Evolutionary conservation across 2,113 vertebrate species (phyloP).

Genomic region (Columba janthina): DNA sequence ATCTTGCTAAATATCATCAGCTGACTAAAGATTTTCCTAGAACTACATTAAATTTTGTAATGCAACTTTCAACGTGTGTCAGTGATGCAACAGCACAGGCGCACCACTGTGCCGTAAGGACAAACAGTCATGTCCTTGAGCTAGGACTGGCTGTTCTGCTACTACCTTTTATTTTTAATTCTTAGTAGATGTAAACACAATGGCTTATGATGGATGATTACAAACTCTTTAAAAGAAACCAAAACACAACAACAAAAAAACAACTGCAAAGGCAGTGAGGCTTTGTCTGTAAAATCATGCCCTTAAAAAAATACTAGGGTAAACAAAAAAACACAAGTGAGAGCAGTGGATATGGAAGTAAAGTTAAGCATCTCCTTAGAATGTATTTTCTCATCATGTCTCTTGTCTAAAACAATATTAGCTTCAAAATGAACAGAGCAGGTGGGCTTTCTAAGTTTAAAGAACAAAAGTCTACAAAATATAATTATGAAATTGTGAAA

Average conservation of each 20-base stretch:
- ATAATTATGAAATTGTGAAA: constrained; percentile 65
- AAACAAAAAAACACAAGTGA: neutral
- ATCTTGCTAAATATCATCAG: neutral
- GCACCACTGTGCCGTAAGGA: neutral
- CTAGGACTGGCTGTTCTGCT: neutral
- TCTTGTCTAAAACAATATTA: neutral
- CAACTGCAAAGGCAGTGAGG: neutral
- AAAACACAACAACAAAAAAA: neutral
- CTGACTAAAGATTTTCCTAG: neutral
- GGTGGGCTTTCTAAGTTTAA: constrained; percentile 2
- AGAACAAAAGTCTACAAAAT: constrained; percentile 17
- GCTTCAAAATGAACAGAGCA: neutral
- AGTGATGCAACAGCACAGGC: neutral
- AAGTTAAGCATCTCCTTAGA: neutral
- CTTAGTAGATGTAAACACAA: neutral
- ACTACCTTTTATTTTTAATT: neutral
- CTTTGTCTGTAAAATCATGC: neutral
- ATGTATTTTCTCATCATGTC: neutral
- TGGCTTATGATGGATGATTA: neutral
- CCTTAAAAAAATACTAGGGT: neutral
- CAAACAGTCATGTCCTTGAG: neutral
- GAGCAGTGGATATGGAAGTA: neutral
- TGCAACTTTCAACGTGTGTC: neutral
- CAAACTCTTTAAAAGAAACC: neutral
- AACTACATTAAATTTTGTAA: neutral